Base-by-base conservation (phyloP, 2,888 invertebrate species). In the Carpatolechia fugitivella region DNA sequence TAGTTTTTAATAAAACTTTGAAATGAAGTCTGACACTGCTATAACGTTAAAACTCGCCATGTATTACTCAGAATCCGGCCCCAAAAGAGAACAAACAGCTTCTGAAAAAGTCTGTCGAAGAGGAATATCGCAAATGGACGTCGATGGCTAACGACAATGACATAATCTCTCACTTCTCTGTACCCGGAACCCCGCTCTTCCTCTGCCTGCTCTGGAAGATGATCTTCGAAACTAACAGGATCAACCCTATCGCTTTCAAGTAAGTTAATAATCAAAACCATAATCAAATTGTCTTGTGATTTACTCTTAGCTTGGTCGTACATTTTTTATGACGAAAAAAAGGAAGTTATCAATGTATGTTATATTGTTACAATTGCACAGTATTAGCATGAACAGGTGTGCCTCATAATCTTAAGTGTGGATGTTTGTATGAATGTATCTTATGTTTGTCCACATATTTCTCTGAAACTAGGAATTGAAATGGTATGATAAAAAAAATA, bases 141-240 rank as follows among this genome's bases (percentile, higher is more conserved):
- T 96, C 97, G 0, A 98, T 99, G 98, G 97, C 95, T 41, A 98
- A 98, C 80, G 98, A 99, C 77, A 97, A 97, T 77, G 98, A 98
- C 76, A 97, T 98, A 38, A 97, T 99, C 69, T 95, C 97, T 0
- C 98, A 99, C 80, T 99, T 99, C 78, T 97, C 98, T 0, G 95
- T 97, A 14, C 95, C 96, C n/a, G 96, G 96, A 38, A 97, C 97
- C 2, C 97, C 97, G 33, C 85, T 98, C 16, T 99, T 99, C 78
- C 90, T 98, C 0, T 99, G 98, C 75, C 91, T 99, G 24, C 87
- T 99, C 1, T 99, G 98, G 95, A 98, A 98, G 85, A 98, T 98
- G 94, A 94, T 98, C 64, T 92, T 98, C 69, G 98, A 99, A 78
- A 97, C 97, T 0, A 98, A 98, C 74, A 93, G 96, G 64, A 97